These are phyloP conservation scores for Phaethon lepturus DNA, from an alignment of 2,113 vertebrate species.

Conservation along the genomic window DNA sequence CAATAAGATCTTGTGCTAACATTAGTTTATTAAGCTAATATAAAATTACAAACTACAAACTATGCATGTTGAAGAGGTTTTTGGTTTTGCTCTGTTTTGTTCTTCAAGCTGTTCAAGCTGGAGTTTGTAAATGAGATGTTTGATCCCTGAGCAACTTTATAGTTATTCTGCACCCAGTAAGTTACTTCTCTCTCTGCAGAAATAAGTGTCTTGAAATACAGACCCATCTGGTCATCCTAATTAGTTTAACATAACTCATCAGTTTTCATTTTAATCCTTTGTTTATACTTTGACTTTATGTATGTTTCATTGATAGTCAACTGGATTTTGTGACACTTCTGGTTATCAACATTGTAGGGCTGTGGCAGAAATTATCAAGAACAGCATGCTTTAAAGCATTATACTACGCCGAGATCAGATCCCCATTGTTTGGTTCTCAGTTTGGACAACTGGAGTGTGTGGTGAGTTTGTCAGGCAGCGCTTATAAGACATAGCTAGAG, in stretches of 20 bases:
- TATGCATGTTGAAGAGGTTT: not conserved
- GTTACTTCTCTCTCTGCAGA: not conserved
- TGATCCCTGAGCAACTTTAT: not conserved
- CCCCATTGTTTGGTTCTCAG: conserved; percentile 91
- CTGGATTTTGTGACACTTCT: conserved; percentile 44
- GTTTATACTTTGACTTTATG: not conserved
- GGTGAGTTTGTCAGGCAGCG: conserved; percentile 80
- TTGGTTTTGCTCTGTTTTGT: not conserved
- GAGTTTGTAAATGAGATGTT: not conserved
- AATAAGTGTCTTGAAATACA: not conserved
- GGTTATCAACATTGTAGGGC: conserved; percentile 79
- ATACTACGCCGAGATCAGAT: conserved; percentile 86
- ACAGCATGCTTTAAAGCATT: conserved; percentile 92
- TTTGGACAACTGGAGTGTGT: conserved; percentile 91
- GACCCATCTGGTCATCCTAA: not conserved
- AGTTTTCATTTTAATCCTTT: not conserved
- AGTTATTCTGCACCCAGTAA: not conserved
- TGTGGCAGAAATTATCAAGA: conserved; percentile 88
- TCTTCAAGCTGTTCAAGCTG: not conserved
- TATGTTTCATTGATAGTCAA: not conserved
- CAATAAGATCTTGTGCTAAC: not conserved
- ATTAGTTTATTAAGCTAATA: not conserved
- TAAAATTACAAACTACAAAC: not conserved
- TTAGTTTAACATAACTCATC: not conserved
- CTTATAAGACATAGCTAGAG: not conserved